These are phyloP conservation scores for Australoheros scitulus DNA, from an alignment of 2,113 vertebrate genomes.

Conservation along the genomic window DNA sequence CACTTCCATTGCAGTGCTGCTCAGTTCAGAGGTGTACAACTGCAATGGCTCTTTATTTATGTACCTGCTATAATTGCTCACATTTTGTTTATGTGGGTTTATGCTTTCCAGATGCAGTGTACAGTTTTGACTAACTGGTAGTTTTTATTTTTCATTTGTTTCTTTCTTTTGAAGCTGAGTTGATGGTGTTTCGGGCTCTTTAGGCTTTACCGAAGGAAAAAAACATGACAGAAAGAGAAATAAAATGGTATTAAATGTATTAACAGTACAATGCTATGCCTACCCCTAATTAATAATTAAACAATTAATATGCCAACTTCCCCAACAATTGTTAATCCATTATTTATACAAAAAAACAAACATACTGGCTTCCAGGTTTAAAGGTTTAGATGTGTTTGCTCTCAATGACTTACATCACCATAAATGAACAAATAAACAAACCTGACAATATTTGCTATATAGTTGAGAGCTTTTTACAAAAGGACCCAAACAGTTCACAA, in stretches of 20 bases:
- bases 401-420: not conserved
- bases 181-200: not conserved
- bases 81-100: slow-evolving; percentile 5
- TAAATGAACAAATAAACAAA: not conserved
- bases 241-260: not conserved
- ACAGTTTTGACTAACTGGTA: not conserved
- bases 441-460: not conserved
- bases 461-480: not conserved
- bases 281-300: not conserved
- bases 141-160: not conserved
- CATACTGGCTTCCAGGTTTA: not conserved
- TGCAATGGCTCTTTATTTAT: not conserved
- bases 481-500: not conserved
- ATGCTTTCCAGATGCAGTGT: not conserved
- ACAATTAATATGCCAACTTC: not conserved
- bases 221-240: not conserved
- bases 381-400: not conserved
- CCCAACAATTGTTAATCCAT: not conserved
- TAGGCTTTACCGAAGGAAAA: not conserved
- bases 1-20: not conserved
- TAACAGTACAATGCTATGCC: not conserved
- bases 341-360: not conserved
- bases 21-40: not conserved
- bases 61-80: not conserved
- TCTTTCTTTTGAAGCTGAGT: not conserved